Percentiles rank a stretch among this genome's conserved stretches.
These are phyloP conservation scores for Pycnomerus fuliginosus DNA, from an alignment of 2,888 invertebrate genomes.

Conservation along the genomic window DNA sequence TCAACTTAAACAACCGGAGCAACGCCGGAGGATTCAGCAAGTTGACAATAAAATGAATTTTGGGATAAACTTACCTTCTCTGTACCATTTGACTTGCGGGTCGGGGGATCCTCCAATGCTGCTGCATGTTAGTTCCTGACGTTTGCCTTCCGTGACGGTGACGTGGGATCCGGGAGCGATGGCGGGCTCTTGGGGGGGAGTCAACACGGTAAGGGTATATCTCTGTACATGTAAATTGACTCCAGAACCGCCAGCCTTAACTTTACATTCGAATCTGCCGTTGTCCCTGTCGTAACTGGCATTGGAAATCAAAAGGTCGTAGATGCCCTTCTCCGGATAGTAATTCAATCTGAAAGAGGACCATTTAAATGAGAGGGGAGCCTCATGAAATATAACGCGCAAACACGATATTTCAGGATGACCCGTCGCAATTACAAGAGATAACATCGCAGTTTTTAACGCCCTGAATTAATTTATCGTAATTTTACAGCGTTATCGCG, in stretches of 20 bases:
- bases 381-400: conserved; percentile 11
- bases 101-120: conserved; percentile 89
- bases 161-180: conserved; percentile 76
- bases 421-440: conserved; percentile 3
- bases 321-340: conserved; percentile 76
- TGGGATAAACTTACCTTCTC: conserved; percentile 56
- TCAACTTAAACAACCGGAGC: no score
- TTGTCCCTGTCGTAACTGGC: conserved; percentile 90
- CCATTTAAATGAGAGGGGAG: conserved; percentile 19
- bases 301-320: conserved; percentile 86
- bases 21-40: no score
- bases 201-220: conserved; percentile 81
- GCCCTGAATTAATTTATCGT: conserved; percentile 16
- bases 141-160: conserved; percentile 78
- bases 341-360: conserved; percentile 66
- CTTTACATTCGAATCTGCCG: conserved; percentile 88
- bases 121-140: conserved; percentile 75
- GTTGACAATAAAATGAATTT: no score
- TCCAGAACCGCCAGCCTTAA: conserved; percentile 81
- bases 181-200: conserved; percentile 77
- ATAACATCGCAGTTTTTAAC: conserved; percentile 11
- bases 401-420: conserved; percentile 17
- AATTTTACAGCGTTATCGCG: conserved; percentile 13
- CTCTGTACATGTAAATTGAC: conserved; percentile 81
- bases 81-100: conserved; percentile 83